A percentile compares a stretch with the other conserved stretches of the same genome.
phyloP scores from a whole-genome alignment of 2,113 vertebrate genomes.

The Mormoops blainvillei region DNA sequence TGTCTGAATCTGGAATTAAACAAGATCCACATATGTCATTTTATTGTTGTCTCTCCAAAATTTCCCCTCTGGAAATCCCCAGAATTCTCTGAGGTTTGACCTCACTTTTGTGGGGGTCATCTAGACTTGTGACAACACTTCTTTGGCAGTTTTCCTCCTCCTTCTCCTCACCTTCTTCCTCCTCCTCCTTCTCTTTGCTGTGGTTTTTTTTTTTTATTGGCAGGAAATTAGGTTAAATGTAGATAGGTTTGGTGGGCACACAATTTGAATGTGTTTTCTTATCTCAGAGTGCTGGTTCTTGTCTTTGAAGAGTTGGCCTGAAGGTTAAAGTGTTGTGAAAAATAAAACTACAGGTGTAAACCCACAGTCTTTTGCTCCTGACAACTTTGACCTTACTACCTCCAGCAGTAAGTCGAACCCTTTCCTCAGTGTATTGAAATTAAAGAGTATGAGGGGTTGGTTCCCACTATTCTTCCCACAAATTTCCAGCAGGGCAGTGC shows the following conservation, averaged over 20 bases:
- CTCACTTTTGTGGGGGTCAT: not conserved
- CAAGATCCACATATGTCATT: not conserved
- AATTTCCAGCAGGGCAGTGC: conserved; percentile 6
- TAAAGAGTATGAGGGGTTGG: not conserved
- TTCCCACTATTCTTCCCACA: conserved; percentile 36
- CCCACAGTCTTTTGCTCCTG: not conserved
- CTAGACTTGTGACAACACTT: not conserved
- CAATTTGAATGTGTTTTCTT: not conserved
- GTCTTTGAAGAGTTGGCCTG: conserved; percentile 41
- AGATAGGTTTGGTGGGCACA: not conserved
- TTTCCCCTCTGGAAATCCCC: not conserved
- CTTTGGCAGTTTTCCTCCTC: not conserved
- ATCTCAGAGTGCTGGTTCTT: not conserved
- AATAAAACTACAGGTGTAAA: conserved; percentile 12
- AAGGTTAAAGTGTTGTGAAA: conserved; percentile 34
- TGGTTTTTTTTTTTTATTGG: not conserved
- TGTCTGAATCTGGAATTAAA: not conserved
- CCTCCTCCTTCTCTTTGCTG: not conserved
- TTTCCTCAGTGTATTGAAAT: not conserved
- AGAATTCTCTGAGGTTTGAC: not conserved
- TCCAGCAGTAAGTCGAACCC: not conserved
- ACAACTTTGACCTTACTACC: conserved; percentile 14
- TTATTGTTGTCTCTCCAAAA: not conserved
- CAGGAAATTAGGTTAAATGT: not conserved
- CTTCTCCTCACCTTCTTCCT: not conserved